Evolutionary conservation across 2,797 vertebrate species (phyloP), one percentile per base, ranked within the genome.

Genomic region (Acrossocheilus wenchowensis): DNA sequence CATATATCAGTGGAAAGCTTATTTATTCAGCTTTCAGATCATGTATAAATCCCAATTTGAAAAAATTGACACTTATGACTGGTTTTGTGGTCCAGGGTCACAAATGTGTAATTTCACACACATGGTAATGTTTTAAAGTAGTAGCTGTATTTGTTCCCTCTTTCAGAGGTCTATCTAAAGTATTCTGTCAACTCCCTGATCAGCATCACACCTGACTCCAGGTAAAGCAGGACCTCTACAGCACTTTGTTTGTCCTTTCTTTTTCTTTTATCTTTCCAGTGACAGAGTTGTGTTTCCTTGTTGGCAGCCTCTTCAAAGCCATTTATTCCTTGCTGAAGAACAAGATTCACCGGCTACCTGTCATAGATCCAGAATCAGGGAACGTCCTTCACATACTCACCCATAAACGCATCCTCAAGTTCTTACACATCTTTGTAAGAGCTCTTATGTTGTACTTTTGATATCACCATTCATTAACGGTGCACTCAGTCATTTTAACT

Each of bases 391-490:
- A 99, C 95, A 99, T 99, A 85, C 97, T 99, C 89, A 99, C 98
- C 74, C 98, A 99, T 96, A 99, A 99, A 94, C 97, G 98, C 94
- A 99, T 99, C 94, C 97, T 99, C 92, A 99, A 99, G 95, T 99
- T 99, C 93, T 97, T 99, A 89, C 96, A 99, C 95, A 97, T 99
- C 92, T 99, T 99, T 93, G 98, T 99, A 93, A 98, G 97, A 45
- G 41, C 8, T 62, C 73, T 52, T 54, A 23, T 74, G 39, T 48
- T 83, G 62, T 62, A 30, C 19, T 48, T 74, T 66, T 75, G 5
- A 34, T 4, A 5, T 39, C 14, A 81, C 15, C 6, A 36, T n/a
- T 12, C 21, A 45, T 39, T 57, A 48, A 26, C 36, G 0, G 17
- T 34, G 45, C 74, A 54, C n/a, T 15, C 17, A 12, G 26, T 34